Percentiles rank a stretch among this genome's conserved stretches.
Conservation (phyloP, 2,888 invertebrate species). For the Nemoura dubitans region DNA sequence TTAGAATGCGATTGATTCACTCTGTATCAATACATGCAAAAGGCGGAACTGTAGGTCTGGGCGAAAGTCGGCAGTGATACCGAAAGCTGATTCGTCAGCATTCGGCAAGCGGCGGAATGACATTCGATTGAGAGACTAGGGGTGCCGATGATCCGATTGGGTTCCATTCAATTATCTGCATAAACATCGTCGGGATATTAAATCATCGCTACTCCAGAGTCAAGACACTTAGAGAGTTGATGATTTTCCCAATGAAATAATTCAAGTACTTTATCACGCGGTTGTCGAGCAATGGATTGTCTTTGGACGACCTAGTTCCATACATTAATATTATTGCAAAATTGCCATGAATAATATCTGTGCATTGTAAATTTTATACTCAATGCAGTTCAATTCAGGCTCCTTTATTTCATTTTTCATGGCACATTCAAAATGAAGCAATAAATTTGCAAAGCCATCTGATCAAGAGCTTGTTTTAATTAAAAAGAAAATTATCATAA, state of each 20-base stretch:
- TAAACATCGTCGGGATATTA: not conserved
- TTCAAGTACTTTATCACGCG: not conserved
- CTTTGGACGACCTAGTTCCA: not conserved
- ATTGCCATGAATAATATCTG: not conserved
- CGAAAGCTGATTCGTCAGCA: no score
- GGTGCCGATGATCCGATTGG: not conserved
- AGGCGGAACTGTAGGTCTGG: not conserved
- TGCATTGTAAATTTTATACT: not conserved
- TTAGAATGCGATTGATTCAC: constrained; percentile 4
- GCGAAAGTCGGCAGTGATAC: not conserved
- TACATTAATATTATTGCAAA: not conserved
- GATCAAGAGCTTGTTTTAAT: constrained; percentile 12
- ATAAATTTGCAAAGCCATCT: not conserved
- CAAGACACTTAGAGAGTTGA: not conserved
- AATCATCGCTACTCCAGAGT: not conserved
- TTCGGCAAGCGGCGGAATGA: no score
- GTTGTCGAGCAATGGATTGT: not conserved
- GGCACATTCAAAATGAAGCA: not conserved
- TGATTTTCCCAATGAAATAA: not conserved
- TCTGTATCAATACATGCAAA: constrained; percentile 12
- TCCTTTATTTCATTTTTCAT: not conserved
- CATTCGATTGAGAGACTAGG: not conserved
- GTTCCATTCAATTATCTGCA: not conserved
- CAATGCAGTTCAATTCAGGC: not conserved
- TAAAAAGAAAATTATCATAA: not conserved